Conservation (phyloP, 2,113 vertebrate species). For the Helogale parvula region DNA sequence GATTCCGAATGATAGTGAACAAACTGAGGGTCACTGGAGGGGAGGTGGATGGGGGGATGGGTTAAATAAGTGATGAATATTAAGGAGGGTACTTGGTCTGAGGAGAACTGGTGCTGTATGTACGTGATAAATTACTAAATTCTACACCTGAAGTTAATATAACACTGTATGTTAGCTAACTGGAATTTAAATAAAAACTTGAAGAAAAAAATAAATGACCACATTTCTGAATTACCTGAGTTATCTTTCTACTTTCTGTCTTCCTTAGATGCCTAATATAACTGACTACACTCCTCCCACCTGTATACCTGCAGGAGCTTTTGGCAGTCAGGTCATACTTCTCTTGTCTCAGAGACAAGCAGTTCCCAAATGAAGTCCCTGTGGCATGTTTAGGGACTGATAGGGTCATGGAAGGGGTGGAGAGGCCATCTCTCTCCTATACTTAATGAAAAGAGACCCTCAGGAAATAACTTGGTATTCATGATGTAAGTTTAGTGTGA, state of each 20-base stretch:
- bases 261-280: background rate
- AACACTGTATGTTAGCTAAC: background rate
- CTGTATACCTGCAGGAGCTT: background rate
- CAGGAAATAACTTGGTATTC: conserved; percentile 14
- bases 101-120: background rate
- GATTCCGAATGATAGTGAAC: too few relatives aligned
- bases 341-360: background rate
- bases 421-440: background rate
- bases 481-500: background rate
- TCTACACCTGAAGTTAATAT: background rate
- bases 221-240: background rate
- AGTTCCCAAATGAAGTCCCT: background rate
- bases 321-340: background rate
- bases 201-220: background rate
- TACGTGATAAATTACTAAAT: background rate
- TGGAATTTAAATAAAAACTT: background rate
- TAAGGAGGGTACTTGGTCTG: background rate
- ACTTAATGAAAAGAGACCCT: background rate
- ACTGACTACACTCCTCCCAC: background rate
- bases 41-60: too few relatives aligned
- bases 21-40: too few relatives aligned
- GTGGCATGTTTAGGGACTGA: background rate
- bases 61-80: too few relatives aligned
- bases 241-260: background rate
- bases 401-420: background rate